Base-by-base conservation (phyloP, 2,113 vertebrate species). In the Microcebus lehilahytsara region DNA sequence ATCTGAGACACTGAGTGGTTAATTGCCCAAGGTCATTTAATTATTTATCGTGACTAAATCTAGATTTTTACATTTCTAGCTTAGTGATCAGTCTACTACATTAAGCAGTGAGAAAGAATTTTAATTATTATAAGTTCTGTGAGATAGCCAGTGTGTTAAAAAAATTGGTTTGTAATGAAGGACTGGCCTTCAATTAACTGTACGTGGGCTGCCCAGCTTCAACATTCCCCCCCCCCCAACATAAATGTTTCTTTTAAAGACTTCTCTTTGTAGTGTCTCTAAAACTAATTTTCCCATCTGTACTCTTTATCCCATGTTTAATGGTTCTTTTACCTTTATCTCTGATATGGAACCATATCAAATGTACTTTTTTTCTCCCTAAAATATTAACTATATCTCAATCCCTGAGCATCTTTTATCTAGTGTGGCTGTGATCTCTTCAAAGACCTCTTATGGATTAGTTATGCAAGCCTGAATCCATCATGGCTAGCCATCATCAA, bases 241-340 rank as follows among this genome's bases (percentile, higher is more conserved):
- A 91, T 62, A 91, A 90, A 91, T 71, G 72, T 83, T 97, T 98
- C 91, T 94, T 62, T 96, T 89, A 58, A 87, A 2, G 2, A 27
- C 11, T 64, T 67, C 32, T 34, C 64, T 67, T 67, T 34, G 64
- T 64, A 64, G 62, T 89, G 23, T 78, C n/a, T 96, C 40, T 96
- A 83, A 97, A 96, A 93, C 93, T 14, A 66, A 30, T 37, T 96
- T 97, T 95, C 40, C 60, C 64, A 97, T 37, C 10, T 37, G 23
- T 80, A 85, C 4, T 56, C 64, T 95, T 95, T 85, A 91, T 84
- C 3, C 14, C 23, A 34, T 2, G 0, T 84, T 37, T 64, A 79
- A 30, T 97, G 30, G 9, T 51, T 90, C 46, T 96, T 98, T 83
- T 90, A 92, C 37, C 88, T 97, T 94, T 96, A 97, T 96, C 75